A percentile compares a stretch with the other conserved stretches of the same genome.
Evolutionary conservation across 2,797 vertebrate species (phyloP).

Genomic region (Pyrocephalus nanus): DNA sequence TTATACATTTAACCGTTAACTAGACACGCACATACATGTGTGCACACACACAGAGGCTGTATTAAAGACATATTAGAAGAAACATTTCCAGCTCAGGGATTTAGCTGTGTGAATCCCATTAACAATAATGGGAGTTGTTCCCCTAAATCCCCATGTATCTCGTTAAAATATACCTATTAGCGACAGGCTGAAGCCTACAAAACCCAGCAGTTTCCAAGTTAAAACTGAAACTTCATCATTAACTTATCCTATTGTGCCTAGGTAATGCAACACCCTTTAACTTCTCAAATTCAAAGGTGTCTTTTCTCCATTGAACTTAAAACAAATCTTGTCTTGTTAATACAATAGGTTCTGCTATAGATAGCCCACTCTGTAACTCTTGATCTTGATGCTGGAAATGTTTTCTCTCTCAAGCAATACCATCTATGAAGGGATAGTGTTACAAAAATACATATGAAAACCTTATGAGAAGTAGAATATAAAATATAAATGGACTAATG

Average conservation of each 20-base stretch:
- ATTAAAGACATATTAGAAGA: constrained; percentile 47
- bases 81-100: constrained; percentile 45
- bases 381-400: constrained; percentile 41
- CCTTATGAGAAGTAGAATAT: background rate
- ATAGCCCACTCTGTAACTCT: constrained; percentile 34
- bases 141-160: constrained; percentile 67
- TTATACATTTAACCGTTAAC: constrained; percentile 47
- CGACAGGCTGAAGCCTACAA: constrained; percentile 58
- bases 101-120: constrained; percentile 69
- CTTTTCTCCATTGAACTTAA: constrained; percentile 63
- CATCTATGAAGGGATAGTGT: background rate
- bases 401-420: constrained; percentile 19
- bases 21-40: background rate
- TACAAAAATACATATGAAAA: constrained; percentile 13
- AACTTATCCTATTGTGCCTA: constrained; percentile 53
- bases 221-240: constrained; percentile 71
- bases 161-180: constrained; percentile 68
- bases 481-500: background rate
- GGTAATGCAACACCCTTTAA: constrained; percentile 64
- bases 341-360: constrained; percentile 31
- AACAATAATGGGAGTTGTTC: constrained; percentile 65
- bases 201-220: constrained; percentile 57
- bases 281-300: constrained; percentile 62
- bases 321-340: constrained; percentile 63
- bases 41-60: background rate